Evolutionary conservation across 2,797 vertebrate genomes (phyloP).

Genomic region (Clarias pachynema): DNA sequence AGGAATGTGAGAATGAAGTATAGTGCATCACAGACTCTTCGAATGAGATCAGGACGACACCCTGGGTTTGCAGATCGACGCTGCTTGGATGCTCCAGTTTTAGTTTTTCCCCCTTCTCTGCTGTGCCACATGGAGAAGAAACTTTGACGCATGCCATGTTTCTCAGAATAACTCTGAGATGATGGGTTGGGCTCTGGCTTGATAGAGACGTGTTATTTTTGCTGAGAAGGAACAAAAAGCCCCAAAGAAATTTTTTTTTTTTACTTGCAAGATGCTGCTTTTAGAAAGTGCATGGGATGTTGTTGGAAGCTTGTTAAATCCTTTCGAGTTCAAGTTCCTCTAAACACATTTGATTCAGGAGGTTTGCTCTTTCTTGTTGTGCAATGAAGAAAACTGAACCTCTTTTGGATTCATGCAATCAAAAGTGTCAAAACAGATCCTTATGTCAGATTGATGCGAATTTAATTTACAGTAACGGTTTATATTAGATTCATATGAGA

Average conservation of each 20-base stretch:
- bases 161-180: conserved; percentile 53
- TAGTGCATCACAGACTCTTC: conserved; percentile 41
- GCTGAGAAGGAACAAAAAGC: conserved; percentile 28
- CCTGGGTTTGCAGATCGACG: conserved; percentile 46
- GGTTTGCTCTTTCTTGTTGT: neutral
- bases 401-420: neutral
- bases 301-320: neutral
- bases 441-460: neutral
- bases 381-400: neutral
- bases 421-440: neutral
- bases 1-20: conserved; percentile 42
- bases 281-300: conserved; percentile 8
- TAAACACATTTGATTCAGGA: neutral
- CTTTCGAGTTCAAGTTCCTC: neutral
- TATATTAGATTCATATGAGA: neutral
- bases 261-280: conserved; percentile 31
- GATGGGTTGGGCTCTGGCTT: conserved; percentile 41
- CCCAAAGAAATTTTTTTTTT: conserved; percentile 1
- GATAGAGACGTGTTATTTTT: conserved; percentile 47
- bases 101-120: conserved; percentile 14
- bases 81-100: conserved; percentile 43
- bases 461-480: no score
- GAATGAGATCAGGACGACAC: conserved; percentile 44
- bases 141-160: conserved; percentile 38
- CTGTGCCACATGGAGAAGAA: conserved; percentile 37